Percentiles rank a stretch among this genome's conserved stretches.
phyloP scores from a whole-genome alignment of 2,113 vertebrate species.

The Notechis scutatus region DNA sequence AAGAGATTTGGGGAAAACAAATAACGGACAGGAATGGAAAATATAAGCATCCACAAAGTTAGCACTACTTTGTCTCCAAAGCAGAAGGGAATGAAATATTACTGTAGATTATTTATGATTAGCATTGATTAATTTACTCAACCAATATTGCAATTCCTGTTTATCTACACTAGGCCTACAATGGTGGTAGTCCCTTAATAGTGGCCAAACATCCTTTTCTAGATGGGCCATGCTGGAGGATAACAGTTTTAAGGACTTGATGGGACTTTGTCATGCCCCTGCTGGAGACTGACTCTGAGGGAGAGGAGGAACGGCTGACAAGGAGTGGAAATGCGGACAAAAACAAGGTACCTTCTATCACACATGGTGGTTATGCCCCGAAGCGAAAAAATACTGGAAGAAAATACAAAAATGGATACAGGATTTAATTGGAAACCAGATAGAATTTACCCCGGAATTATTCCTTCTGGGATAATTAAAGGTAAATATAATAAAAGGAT shows the following conservation, averaged over 20 bases:
- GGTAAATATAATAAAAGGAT: too few species aligned
- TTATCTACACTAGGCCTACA: neutral
- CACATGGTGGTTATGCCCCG: too few species aligned
- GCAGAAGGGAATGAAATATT: neutral
- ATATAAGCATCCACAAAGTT: neutral
- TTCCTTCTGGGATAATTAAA: too few species aligned
- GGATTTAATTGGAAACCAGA: too few species aligned
- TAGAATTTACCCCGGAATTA: too few species aligned
- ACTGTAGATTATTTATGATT: neutral
- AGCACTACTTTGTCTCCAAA: neutral
- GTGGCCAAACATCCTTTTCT: constrained; percentile 44
- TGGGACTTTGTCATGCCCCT: too few species aligned
- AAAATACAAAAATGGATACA: too few species aligned
- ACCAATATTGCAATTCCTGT: neutral
- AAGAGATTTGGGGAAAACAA: neutral
- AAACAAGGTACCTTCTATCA: too few species aligned
- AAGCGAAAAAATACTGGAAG: too few species aligned
- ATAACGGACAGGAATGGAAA: neutral
- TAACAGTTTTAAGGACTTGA: constrained; percentile 71
- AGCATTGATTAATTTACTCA: neutral
- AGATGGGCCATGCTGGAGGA: constrained; percentile 44
- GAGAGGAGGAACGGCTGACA: too few species aligned
- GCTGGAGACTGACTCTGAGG: too few species aligned
- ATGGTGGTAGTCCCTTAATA: constrained; percentile 31
- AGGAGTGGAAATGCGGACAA: too few species aligned